phyloP scores from a whole-genome alignment of 2,888 invertebrate species.

The Eilema sororculum region DNA sequence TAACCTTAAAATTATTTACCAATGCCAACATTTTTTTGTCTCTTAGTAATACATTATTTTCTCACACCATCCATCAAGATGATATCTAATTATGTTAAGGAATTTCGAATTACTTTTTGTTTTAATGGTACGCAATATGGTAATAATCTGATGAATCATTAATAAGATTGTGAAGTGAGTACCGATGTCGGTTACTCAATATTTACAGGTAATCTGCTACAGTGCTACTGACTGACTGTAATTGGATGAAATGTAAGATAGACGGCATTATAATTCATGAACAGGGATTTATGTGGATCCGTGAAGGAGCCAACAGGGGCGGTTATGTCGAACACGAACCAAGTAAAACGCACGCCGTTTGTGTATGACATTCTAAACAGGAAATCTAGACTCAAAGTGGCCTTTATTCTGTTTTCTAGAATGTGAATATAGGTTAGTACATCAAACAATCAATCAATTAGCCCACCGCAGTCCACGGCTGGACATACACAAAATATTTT shows the following conservation, averaged over 20 bases:
- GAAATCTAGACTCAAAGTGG: too few species aligned
- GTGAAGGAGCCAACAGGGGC: too few species aligned
- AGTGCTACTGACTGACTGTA: background rate
- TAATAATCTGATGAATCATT: conserved; percentile 14
- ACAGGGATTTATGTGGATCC: too few species aligned
- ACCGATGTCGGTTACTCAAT: background rate
- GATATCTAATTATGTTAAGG: conserved; percentile 65
- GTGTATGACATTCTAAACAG: too few species aligned
- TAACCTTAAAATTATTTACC: conserved; percentile 48
- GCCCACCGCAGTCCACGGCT: too few species aligned
- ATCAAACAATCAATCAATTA: too few species aligned
- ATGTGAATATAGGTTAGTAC: too few species aligned
- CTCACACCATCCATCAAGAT: conserved; percentile 70
- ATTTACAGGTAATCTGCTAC: background rate
- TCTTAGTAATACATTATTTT: conserved; percentile 51
- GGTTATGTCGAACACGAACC: too few species aligned
- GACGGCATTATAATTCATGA: too few species aligned
- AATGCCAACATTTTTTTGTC: conserved; percentile 50
- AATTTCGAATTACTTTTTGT: conserved; percentile 63
- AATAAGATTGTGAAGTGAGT: background rate
- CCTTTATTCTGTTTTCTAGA: too few species aligned
- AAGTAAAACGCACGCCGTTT: too few species aligned
- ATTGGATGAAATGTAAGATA: background rate
- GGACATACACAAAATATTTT: too few species aligned
- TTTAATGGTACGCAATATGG: conserved; percentile 34